Evolutionary conservation across 2,113 vertebrate genomes (phyloP), one percentile per base, ranked within the genome.

Genomic region (Ornithorhynchus anatinus): DNA sequence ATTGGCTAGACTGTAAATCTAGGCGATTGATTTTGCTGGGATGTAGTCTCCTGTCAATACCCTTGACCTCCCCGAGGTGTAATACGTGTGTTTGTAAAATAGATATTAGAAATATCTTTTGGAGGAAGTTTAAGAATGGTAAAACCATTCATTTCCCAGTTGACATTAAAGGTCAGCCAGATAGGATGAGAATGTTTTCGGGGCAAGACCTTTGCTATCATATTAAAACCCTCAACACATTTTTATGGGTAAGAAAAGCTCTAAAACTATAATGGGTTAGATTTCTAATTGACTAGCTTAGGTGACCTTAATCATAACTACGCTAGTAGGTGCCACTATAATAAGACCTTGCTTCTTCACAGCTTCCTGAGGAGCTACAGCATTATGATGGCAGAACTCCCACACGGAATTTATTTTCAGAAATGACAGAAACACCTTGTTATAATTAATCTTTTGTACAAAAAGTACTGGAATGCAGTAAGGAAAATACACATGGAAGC

Each of bases 351-450:
- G 33, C 65, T 65, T 27, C 48, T 66, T 89, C 82, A 59, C 75
- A 79, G 72, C 74, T 84, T 86, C 23, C 50, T 75, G 50, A 76
- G 68, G 42, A 84, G 40, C 72, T 82, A 69, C 39, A 81, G 57
- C 84, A 80, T 86, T 54, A 56, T 84, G 66, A 80, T 86, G 83
- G 59, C 77, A 79, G 52, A 72, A 80, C 27, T 82, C 70, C 69
- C 60, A 85, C 79, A 88, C 63, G 48, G 38, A 83, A 60, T 83
- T 83, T 88, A 84, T 89, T 91, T 89, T 89, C 82, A 85, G 85
- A 83, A 89, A 82, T 79, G 77, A 75, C 77, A 82, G 76, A 88
- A 86, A 76, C 59, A 65, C 75, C 74, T 82, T 90, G 60, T 84
- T 82, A 8, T 62, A 84, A 77, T 75, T 81, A 63, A 81, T 82